Base-by-base conservation (phyloP, 1,140 invertebrate species). In the Aphelenchoides fujianensis region DNA sequence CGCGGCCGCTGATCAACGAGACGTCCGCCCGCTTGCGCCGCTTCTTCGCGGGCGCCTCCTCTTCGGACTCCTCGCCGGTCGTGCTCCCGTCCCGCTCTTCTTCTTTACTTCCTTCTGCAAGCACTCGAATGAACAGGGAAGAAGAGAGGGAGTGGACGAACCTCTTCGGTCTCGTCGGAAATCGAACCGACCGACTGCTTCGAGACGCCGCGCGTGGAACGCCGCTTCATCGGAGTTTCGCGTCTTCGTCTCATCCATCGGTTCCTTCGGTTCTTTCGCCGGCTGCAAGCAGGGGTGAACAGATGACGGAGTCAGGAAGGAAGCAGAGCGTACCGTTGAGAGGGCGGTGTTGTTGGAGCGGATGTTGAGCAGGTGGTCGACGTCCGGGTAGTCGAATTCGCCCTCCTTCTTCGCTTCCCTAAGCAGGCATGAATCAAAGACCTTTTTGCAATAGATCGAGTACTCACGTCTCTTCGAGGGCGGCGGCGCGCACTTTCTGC, bases 1-100 rank as follows among this genome's bases (percentile, higher is more conserved):
- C 32, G 2, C 63, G 31, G 31, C 63, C 63, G 12, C 16, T 12
- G 34, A 66, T 66, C 63, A 66, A 37, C 16, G 63, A n/a, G 34
- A 66, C 63, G 30, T 12, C 16, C n/a, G 41, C 41, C 23, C 23
- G 12, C 23, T 59, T 59, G 7, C 55, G 55, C 28, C 5, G 5
- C 41, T 48, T 48, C 41, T 48, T 48, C 23, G 12, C 41, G 12
- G 41, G 23, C 23, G 41, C 23, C 12, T n/a, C n/a, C n/a, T 23
- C 41, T 48, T 48, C 41, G 41, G 23, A 48, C 23, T 48, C 41
- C 41, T 48, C 41, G 23, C 23, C 41, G 41, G 41, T 16, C 12
- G 41, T 48, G 41, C 23, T 48, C 23, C 23, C 41, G 41, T 23
- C 23, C 12, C 23, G 41, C 23, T 48, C 41, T 23, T 48, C 41